Evolutionary conservation across 2,113 vertebrate species (phyloP), one percentile per base, ranked within the genome.

Genomic region (Beaufortia kweichowensis): DNA sequence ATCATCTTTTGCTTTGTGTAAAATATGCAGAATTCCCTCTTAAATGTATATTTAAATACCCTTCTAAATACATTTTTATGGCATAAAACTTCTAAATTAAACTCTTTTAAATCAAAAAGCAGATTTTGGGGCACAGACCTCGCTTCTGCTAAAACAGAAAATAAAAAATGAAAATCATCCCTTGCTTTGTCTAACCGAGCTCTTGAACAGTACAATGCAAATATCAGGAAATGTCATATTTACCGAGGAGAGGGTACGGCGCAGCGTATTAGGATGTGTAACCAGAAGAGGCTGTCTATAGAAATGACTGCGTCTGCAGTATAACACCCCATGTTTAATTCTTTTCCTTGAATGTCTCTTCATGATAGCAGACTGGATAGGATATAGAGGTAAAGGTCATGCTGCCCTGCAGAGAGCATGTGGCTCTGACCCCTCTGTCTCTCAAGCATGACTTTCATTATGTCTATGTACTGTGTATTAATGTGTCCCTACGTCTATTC

Each of bases 291-390:
- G 33, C 29, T 76, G 50, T 76, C 61, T 76, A 26, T 67, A 28
- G 24, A 43, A 59, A 33, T 76, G 14, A 31, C 23, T 67, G 60
- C 77, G 24, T 63, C 66, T 46, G 67, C 76, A 53, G 43, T 60
- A 93, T 92, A 69, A 57, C 64, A 75, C 59, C 66, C 24, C 63
- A 91, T 91, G 94, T 93, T 93, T 94, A 93, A 94, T 95, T 90
- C 90, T 82, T 68, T 95, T 91, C 94, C 92, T 92, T 89, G 91
- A 94, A 93, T 93, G 94, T 94, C 94, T 94, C 93, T 92, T 91
- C 81, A 70, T 81, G 69, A 82, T 82, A 83, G 83, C 84, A 86
- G 86, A 86, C 86, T 83, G 84, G 84, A 87, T 86, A 87, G 86
- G 84, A 87, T 87, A 84, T 73, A 82, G 85, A 87, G 86, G 86